Conservation (phyloP, 2,888 invertebrate species). For the Bugula neritina region DNA sequence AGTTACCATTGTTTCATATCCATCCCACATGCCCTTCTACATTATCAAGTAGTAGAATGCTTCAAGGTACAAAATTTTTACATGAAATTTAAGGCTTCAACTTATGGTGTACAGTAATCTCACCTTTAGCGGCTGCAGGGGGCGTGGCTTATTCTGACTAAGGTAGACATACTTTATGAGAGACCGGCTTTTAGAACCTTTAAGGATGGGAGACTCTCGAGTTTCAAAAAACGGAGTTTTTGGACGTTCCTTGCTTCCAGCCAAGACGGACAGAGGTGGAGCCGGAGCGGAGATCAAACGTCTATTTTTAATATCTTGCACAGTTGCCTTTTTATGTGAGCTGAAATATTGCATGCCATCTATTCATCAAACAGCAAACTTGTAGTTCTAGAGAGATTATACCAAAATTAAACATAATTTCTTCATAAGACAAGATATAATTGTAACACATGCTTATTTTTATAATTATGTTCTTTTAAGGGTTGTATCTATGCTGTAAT, state of each 20-base stretch:
- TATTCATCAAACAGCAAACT: no score
- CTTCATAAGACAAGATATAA: no score
- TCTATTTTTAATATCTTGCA: background rate
- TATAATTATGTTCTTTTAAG: background rate
- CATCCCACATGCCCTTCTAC: no score
- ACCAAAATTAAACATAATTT: no score
- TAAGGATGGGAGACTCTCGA: background rate
- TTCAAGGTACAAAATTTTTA: no score
- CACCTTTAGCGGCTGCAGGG: constrained; percentile 16
- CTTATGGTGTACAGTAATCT: no score
- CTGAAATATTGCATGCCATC: background rate
- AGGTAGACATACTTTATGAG: constrained; percentile 17
- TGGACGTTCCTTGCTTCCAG: background rate
- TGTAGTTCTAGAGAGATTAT: no score
- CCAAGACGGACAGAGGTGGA: background rate
- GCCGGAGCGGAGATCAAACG: background rate
- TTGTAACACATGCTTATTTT: no score
- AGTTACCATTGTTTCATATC: no score
- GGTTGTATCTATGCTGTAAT: background rate
- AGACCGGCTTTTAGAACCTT: background rate
- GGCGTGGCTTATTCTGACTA: background rate
- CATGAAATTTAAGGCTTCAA: no score
- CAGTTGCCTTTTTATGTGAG: background rate
- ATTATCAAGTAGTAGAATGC: no score
- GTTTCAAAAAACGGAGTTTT: constrained; percentile 20